A percentile compares a stretch with the other conserved stretches of the same genome.
These are phyloP conservation scores for Xylophagus ater DNA, from an alignment of 2,888 invertebrate genomes.

Conservation along the genomic window DNA sequence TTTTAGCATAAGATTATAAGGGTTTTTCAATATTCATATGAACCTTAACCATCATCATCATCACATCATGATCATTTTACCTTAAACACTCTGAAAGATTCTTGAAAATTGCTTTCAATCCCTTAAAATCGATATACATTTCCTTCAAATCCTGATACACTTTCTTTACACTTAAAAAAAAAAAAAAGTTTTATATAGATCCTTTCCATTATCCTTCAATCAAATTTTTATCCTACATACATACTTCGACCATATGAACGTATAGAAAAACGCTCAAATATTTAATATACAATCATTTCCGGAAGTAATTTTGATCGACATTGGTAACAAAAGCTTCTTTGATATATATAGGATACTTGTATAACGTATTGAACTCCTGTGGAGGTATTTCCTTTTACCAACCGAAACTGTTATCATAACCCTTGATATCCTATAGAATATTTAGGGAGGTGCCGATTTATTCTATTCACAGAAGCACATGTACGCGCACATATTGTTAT, in stretches of 20 bases:
- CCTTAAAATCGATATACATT: not conserved
- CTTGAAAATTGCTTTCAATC: too few relatives aligned
- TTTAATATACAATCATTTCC: constrained; percentile 10
- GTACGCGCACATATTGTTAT: too few relatives aligned
- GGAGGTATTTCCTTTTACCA: not conserved
- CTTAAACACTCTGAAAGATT: too few relatives aligned
- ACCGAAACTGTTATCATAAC: not conserved
- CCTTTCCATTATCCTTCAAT: not conserved
- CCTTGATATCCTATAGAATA: not conserved
- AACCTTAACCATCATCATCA: too few relatives aligned
- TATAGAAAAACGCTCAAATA: constrained; percentile 6
- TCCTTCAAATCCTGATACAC: not conserved
- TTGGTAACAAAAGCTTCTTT: constrained; percentile 4
- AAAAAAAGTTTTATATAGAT: not conserved
- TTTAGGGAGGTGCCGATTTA: too few relatives aligned
- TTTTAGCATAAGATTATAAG: too few relatives aligned
- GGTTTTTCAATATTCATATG: too few relatives aligned
- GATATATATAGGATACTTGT: not conserved
- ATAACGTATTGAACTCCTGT: not conserved
- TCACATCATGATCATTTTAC: too few relatives aligned
- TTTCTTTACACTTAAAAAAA: not conserved
- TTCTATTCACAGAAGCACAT: too few relatives aligned
- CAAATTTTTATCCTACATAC: not conserved
- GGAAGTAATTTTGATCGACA: constrained; percentile 14
- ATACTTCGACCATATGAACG: not conserved